These are phyloP conservation scores for Dasyprocta punctata DNA, from an alignment of 2,113 vertebrate species.

Conservation along the genomic window DNA sequence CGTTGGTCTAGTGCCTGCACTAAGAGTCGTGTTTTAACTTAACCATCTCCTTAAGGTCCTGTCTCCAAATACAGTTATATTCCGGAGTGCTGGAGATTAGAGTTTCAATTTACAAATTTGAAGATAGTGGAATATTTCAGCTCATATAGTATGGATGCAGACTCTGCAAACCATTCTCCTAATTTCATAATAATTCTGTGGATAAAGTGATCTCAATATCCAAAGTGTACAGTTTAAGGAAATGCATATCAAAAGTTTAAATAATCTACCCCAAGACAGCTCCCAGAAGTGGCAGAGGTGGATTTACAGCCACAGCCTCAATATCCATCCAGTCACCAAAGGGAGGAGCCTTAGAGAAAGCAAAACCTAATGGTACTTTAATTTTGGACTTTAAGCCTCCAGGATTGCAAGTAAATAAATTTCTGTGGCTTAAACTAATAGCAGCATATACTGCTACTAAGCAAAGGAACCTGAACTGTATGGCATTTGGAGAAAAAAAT, in stretches of 20 bases:
- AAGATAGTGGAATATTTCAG: neutral
- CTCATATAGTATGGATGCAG: neutral
- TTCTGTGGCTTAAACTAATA: too few relatives aligned
- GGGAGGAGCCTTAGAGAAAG: too few relatives aligned
- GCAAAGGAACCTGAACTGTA: neutral
- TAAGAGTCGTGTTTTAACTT: neutral
- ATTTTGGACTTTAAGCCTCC: too few relatives aligned
- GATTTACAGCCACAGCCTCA: neutral
- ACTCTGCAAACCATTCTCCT: neutral
- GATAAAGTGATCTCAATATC: neutral
- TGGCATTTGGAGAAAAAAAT: too few relatives aligned
- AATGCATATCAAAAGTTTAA: neutral
- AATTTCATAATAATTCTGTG: neutral
- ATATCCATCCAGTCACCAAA: too few relatives aligned
- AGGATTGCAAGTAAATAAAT: too few relatives aligned
- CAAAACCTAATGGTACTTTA: too few relatives aligned
- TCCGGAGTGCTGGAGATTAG: neutral
- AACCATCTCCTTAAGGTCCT: neutral
- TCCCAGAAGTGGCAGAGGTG: neutral
- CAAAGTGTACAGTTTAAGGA: neutral
- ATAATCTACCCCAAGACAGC: neutral
- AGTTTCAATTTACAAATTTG: neutral
- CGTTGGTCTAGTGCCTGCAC: rapidly evolving
- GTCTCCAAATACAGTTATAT: neutral
- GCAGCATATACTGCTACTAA: neutral